phyloP scores from a whole-genome alignment of 2,888 invertebrate species.

The Syrphus vitripennis region DNA sequence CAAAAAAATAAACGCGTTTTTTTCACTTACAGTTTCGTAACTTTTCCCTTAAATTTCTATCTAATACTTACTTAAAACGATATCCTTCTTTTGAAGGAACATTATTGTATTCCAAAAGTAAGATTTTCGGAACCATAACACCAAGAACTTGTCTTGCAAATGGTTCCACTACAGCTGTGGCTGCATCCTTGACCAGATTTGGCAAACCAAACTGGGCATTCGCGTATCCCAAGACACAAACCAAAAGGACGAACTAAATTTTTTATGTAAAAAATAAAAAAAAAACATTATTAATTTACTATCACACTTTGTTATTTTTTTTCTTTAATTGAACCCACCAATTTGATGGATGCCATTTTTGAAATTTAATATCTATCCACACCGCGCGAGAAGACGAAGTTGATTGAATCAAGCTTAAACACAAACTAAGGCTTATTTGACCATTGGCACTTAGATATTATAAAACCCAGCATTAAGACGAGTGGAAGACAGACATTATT shows the following conservation, averaged over 20 bases:
- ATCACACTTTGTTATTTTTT: neutral
- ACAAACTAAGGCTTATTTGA: constrained; percentile 48
- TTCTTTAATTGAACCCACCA: constrained; percentile 26
- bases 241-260: constrained; percentile 54
- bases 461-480: constrained; percentile 28
- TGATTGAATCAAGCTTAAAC: constrained; percentile 50
- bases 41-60: neutral
- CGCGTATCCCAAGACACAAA: constrained; percentile 36
- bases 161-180: neutral
- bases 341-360: constrained; percentile 48
- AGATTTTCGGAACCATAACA: constrained; percentile 74
- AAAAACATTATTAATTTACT: neutral
- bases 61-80: constrained; percentile 76
- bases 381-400: constrained; percentile 46
- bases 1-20: too few species aligned
- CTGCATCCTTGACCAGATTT: too few species aligned
- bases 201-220: constrained; percentile 27
- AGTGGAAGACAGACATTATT: neutral
- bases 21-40: neutral
- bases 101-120: constrained; percentile 75
- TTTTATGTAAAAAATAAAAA: neutral
- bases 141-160: constrained; percentile 73
- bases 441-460: constrained; percentile 39
- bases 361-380: neutral
- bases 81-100: constrained; percentile 78